These are phyloP conservation scores for Hartigia nigra DNA, from an alignment of 2,888 invertebrate genomes.

Conservation along the genomic window DNA sequence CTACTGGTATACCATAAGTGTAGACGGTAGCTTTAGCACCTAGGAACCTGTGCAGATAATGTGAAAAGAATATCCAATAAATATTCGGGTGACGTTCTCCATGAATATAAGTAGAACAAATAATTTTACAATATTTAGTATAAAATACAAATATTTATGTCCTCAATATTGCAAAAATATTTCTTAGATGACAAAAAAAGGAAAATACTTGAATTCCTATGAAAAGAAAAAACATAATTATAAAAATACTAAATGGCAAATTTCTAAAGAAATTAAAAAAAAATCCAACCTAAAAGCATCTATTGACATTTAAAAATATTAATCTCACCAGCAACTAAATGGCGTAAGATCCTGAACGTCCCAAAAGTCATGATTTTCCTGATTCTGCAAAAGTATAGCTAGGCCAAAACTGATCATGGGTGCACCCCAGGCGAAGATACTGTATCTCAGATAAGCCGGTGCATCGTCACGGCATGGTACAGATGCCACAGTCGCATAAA, in stretches of 20 bases:
- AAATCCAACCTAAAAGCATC: not conserved
- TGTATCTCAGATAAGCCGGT: constrained; percentile 68
- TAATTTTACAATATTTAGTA: not conserved
- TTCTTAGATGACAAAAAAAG: not conserved
- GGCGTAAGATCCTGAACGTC: constrained; percentile 66
- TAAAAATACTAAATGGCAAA: not conserved
- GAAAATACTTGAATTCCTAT: not conserved
- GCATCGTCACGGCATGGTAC: constrained; percentile 60
- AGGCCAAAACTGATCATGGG: constrained; percentile 70
- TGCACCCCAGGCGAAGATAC: constrained; percentile 75
- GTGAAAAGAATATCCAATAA: not conserved
- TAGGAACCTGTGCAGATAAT: constrained; percentile 65
- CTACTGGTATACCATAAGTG: constrained; percentile 69
- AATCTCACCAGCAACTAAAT: constrained; percentile 70
- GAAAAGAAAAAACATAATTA: not conserved
- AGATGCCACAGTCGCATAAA: constrained; percentile 67
- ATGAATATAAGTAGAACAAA: not conserved
- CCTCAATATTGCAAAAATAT: not conserved
- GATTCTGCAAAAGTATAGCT: constrained; percentile 69
- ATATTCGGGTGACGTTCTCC: not conserved
- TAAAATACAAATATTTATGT: not conserved
- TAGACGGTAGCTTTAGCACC: constrained; percentile 67
- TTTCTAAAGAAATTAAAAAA: not conserved
- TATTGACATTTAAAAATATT: not conserved
- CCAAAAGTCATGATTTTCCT: constrained; percentile 67